Percentiles rank a stretch among this genome's conserved stretches.
phyloP scores from a whole-genome alignment of 1,140 invertebrate genomes.

The Pseudomyrmex pallidus region DNA sequence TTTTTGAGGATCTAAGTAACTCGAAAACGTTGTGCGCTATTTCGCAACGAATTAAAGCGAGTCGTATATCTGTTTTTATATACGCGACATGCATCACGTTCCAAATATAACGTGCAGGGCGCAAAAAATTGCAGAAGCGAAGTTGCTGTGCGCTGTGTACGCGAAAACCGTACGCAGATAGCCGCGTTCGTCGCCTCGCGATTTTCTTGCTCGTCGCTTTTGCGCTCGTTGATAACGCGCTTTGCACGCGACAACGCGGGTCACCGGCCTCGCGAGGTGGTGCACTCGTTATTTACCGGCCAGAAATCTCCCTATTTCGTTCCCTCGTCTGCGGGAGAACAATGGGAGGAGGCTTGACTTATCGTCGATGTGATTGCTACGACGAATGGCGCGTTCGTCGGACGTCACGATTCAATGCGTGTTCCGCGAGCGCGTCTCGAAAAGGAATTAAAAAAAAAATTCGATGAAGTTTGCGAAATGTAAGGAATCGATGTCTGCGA shows the following conservation, averaged over 20 bases:
- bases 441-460: not conserved
- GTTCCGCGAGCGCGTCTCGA: not conserved
- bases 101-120: slow-evolving; percentile 8
- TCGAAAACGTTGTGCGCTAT: not conserved
- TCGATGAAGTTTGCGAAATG: no score
- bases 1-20: not conserved
- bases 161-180: slow-evolving; percentile 31
- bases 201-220: slow-evolving; percentile 55
- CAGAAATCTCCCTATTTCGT: slow-evolving; percentile 57
- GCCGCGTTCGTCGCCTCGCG: slow-evolving; percentile 55
- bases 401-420: slow-evolving; percentile 50
- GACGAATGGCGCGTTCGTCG: slow-evolving; percentile 27
- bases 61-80: no score
- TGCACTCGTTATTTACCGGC: slow-evolving; percentile 65
- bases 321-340: slow-evolving; percentile 41
- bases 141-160: not conserved
- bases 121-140: not conserved
- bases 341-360: slow-evolving; percentile 56
- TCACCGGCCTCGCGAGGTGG: slow-evolving; percentile 65
- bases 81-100: not conserved
- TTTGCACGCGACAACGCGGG: slow-evolving; percentile 64
- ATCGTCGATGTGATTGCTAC: slow-evolving; percentile 42
- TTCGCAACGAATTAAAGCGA: not conserved
- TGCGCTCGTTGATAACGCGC: slow-evolving; percentile 55
- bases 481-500: no score